phyloP scores from a whole-genome alignment of 2,888 invertebrate species.

The Taphrorychus bicolor region DNA sequence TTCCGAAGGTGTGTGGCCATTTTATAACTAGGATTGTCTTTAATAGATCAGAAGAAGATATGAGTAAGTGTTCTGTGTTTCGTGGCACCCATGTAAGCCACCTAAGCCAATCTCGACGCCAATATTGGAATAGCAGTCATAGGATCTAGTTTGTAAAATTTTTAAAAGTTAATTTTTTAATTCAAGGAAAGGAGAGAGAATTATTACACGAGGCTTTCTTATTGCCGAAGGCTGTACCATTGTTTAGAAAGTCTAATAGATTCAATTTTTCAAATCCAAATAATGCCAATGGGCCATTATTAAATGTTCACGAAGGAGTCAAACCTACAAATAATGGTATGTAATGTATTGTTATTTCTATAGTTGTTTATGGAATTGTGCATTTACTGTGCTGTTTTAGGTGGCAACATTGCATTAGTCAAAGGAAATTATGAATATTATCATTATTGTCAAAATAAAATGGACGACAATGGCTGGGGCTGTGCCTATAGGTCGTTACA shows the following conservation, averaged over 20 bases:
- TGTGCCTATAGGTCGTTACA: conserved; percentile 98
- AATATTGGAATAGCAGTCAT: too few species aligned
- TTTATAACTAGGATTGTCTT: conserved; percentile 79
- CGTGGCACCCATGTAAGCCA: too few species aligned
- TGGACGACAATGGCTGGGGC: conserved; percentile 99
- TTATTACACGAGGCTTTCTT: conserved; percentile 75
- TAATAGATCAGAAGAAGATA: conserved; percentile 70
- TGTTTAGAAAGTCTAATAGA: conserved; percentile 77
- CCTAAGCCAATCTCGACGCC: too few species aligned
- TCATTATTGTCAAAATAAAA: conserved; percentile 95
- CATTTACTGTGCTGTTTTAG: too few species aligned
- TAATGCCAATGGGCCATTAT: conserved; percentile 61
- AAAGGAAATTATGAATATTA: conserved; percentile 91
- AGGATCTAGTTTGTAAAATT: too few species aligned
- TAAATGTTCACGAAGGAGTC: conserved; percentile 76
- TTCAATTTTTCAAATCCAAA: conserved; percentile 64
- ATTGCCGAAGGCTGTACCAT: conserved; percentile 72
- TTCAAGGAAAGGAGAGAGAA: conserved; percentile 69
- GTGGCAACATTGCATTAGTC: conserved; percentile 67
- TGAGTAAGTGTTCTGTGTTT: conserved; percentile 73
- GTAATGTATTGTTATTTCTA: too few species aligned
- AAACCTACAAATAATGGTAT: conserved; percentile 54
- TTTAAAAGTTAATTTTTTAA: background rate
- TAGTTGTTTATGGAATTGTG: too few species aligned
- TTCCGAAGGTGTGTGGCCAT: conserved; percentile 74